Conservation (phyloP, 2,888 invertebrate genomes). For the Timema cristinae region DNA sequence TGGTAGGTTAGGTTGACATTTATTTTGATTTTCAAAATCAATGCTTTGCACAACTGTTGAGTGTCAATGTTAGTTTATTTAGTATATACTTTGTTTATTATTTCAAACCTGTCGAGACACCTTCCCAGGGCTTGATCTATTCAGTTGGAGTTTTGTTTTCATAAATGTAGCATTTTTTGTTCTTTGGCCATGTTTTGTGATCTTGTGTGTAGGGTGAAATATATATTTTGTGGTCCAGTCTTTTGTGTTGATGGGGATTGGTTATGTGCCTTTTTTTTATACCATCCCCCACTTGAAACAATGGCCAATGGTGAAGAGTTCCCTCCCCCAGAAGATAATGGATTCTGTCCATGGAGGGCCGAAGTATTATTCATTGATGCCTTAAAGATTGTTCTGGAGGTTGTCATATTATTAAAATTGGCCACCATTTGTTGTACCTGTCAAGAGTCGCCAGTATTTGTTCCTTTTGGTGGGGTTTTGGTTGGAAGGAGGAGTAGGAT, state of each 20-base stretch:
- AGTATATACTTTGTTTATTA: no score
- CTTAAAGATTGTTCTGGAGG: conserved; percentile 23
- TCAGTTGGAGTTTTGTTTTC: no score
- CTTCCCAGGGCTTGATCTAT: no score
- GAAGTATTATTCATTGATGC: conserved; percentile 29
- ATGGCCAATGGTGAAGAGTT: conserved; percentile 35
- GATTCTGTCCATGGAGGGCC: conserved; percentile 25
- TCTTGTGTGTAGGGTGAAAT: conserved; percentile 7
- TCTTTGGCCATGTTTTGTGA: neutral
- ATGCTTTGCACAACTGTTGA: no score
- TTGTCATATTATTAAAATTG: conserved; percentile 36
- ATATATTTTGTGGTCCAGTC: conserved; percentile 25
- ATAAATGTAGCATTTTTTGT: no score
- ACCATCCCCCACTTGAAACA: conserved; percentile 36
- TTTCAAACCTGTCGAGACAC: no score
- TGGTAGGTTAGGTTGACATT: no score
- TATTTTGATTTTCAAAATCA: no score
- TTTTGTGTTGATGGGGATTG: conserved; percentile 28
- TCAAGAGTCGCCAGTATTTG: conserved; percentile 33
- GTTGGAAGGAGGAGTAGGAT: conserved; percentile 26
- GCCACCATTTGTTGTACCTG: conserved; percentile 35
- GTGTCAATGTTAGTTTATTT: no score
- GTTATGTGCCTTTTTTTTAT: conserved; percentile 22
- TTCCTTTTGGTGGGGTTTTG: conserved; percentile 17
- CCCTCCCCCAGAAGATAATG: conserved; percentile 23